Base-by-base conservation (phyloP, 1,140 invertebrate genomes). In the Caenorhabditis latens region DNA sequence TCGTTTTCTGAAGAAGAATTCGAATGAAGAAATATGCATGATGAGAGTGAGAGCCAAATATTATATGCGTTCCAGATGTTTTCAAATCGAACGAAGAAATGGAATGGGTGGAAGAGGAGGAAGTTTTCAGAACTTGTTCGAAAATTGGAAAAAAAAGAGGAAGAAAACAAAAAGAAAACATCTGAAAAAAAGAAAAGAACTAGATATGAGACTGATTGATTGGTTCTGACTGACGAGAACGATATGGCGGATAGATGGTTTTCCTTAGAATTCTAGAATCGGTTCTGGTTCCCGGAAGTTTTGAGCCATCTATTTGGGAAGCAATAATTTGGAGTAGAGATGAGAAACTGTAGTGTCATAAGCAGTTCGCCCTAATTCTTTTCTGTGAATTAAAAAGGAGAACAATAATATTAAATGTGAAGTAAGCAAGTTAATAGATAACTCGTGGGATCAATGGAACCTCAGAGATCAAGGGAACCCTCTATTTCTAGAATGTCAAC, bases 21-120 rank as follows among this genome's bases (percentile, higher is more conserved):
- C 13, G 4, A 40, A 21, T 67, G 63, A 32, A 67, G 65, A 48
- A 79, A 79, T 79, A 79, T 79, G 71, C 71, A 79, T 79, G 71
- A 46, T 79, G 71, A 79, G 71, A 79, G 71, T 24, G 67, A 16
- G 67, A 75, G 42, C 71, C 71, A 24, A 79, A 79, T 79, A 79
- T 79, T 79, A 79, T 79, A 79, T 79, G 71, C 46, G 71, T 79
- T 79, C 71, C 71, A 79, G 71, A 79, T 79, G 71, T 79, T 79
- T 50, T 79, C 14, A 71, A 71, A 43, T 43, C 21, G 21, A 14
- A 43, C 21, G 19, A 63, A 40, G 11, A 71, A 71, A 14, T 14
- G 3, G 63, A 65, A 40, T 21, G 24, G 9, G 32, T 32, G 32
- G 32, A 32, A 32, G 32, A 48, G 42, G 21, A 50, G 71, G n/a